A percentile compares a stretch with the other conserved stretches of the same genome.
Evolutionary conservation across 2,113 vertebrate genomes (phyloP).

Genomic region (Rallus limicola): DNA sequence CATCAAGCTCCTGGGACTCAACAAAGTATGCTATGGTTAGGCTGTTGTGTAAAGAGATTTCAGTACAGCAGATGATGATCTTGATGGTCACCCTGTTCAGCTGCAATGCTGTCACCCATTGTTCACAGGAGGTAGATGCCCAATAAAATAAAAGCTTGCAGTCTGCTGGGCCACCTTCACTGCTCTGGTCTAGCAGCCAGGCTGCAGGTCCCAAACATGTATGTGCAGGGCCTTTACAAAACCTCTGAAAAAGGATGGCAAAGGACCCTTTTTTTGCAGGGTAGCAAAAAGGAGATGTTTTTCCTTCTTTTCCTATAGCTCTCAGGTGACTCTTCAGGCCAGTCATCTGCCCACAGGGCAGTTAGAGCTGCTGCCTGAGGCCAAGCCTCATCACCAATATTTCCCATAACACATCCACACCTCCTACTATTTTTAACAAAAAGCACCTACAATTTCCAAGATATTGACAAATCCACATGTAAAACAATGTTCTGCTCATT

Average conservation of each 20-base stretch:
- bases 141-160: fast-evolving
- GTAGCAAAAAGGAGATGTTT: background rate
- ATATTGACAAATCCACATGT: background rate
- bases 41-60: background rate
- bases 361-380: background rate
- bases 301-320: background rate
- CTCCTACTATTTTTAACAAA: background rate
- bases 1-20: background rate
- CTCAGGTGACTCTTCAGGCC: background rate
- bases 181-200: background rate
- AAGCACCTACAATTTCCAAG: background rate
- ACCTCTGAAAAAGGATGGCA: background rate
- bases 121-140: background rate
- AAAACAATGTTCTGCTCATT: background rate
- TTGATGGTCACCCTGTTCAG: background rate
- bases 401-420: background rate
- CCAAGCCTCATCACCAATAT: fast-evolving
- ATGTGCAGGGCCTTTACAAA: background rate
- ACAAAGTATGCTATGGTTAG: background rate
- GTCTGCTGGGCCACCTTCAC: background rate
- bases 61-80: background rate
- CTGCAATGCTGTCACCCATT: background rate
- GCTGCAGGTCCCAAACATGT: background rate
- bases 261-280: too few relatives aligned
- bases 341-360: background rate